Percentiles rank a stretch among this genome's conserved stretches.
phyloP scores from a whole-genome alignment of 1,140 invertebrate species.

The Olivierus martensii region DNA sequence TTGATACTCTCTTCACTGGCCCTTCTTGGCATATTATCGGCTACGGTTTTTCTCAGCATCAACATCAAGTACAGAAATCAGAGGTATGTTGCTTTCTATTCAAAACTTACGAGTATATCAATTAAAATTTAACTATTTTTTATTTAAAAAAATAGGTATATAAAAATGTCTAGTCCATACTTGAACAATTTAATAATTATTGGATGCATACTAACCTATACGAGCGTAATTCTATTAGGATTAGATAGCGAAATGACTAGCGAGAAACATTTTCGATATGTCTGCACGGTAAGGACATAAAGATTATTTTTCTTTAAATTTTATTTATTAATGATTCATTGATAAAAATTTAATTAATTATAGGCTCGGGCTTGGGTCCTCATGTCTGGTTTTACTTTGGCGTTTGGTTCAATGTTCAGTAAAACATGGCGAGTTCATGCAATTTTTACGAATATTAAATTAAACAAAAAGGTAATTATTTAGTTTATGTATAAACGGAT shows the following conservation, averaged over 20 bases:
- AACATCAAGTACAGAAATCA: slow-evolving; percentile 94
- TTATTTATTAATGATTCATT: too few species aligned
- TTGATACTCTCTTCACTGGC: slow-evolving; percentile 66
- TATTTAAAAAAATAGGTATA: slow-evolving; percentile 52
- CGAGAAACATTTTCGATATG: slow-evolving; percentile 71
- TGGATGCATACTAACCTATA: slow-evolving; percentile 92
- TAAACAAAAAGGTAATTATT: slow-evolving; percentile 74
- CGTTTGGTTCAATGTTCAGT: slow-evolving; percentile 98
- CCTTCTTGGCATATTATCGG: slow-evolving; percentile 75
- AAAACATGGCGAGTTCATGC: slow-evolving; percentile 98
- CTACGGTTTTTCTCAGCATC: slow-evolving; percentile 79
- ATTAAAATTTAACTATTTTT: background rate
- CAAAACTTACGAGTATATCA: background rate
- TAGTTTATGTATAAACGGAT: background rate
- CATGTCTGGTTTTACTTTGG: slow-evolving; percentile 93
- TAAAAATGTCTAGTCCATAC: slow-evolving; percentile 98
- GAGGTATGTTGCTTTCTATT: slow-evolving; percentile 42
- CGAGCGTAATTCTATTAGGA: slow-evolving; percentile 89
- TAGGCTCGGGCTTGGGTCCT: slow-evolving; percentile 73
- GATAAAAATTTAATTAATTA: background rate
- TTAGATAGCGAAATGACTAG: slow-evolving; percentile 79
- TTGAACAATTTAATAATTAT: slow-evolving; percentile 97
- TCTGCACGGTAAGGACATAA: slow-evolving; percentile 61
- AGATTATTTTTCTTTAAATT: background rate
- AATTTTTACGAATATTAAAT: slow-evolving; percentile 92